phyloP scores from a whole-genome alignment of 1,140 invertebrate genomes.

The Drosophila saltans region DNA sequence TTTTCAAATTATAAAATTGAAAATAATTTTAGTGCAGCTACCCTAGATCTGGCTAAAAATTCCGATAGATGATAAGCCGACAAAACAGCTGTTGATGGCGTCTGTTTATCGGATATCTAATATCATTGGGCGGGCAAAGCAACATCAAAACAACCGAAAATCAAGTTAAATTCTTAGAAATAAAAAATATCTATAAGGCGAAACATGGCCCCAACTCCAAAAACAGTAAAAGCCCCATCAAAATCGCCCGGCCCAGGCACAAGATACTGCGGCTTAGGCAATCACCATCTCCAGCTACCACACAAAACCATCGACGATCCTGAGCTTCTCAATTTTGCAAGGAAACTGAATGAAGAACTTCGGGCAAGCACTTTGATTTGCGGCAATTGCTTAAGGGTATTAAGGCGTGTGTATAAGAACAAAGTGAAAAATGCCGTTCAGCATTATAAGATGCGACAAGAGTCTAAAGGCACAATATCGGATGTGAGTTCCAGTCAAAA shows the following conservation, averaged over 20 bases:
- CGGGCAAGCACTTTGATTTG: constrained; percentile 27
- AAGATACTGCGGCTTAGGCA: constrained; percentile 36
- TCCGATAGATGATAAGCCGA: no score
- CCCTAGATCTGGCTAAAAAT: no score
- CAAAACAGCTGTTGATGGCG: background rate
- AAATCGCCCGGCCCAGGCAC: background rate
- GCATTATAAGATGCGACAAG: background rate
- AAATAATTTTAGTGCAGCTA: no score
- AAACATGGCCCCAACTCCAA: background rate
- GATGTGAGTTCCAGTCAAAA: constrained; percentile 49
- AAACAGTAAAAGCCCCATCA: no score
- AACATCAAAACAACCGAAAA: no score
- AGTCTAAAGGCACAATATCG: constrained; percentile 19
- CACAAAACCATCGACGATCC: constrained; percentile 25
- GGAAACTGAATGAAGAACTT: constrained; percentile 29
- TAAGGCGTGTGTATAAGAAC: constrained; percentile 17
- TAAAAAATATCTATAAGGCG: background rate
- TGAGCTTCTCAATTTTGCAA: constrained; percentile 33
- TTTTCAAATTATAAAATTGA: no score
- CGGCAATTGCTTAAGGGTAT: constrained; percentile 15
- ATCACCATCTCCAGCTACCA: constrained; percentile 20
- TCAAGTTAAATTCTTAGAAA: no score
- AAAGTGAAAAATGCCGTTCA: constrained; percentile 28
- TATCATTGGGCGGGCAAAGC: background rate
- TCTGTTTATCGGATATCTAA: background rate